A percentile compares a stretch with the other conserved stretches of the same genome.
These are phyloP conservation scores for Alcis repandata DNA, from an alignment of 2,888 invertebrate species.

Conservation along the genomic window DNA sequence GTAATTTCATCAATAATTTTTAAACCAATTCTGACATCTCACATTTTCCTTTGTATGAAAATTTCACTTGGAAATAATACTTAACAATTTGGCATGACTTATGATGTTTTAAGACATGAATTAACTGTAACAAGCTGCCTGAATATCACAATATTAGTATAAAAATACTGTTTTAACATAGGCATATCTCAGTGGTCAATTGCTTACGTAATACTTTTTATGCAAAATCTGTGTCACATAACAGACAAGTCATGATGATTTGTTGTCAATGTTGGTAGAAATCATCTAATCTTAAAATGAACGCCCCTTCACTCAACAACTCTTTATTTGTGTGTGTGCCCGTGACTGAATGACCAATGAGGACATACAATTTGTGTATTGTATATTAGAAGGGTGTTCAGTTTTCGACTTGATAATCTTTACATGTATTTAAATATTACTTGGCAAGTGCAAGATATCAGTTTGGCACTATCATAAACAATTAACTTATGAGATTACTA, in stretches of 20 bases:
- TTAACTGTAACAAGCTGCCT: background rate
- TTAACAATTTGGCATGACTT: background rate
- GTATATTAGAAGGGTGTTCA: too few species aligned
- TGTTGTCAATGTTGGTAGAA: too few species aligned
- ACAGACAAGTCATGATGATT: background rate
- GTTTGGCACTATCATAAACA: constrained; percentile 32
- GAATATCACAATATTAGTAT: background rate
- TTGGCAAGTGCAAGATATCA: constrained; percentile 20
- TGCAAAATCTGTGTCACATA: background rate
- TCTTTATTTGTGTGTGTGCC: too few species aligned
- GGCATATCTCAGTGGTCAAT: background rate
- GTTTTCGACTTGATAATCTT: too few species aligned
- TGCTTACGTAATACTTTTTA: background rate
- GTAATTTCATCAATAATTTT: background rate
- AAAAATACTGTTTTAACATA: background rate
- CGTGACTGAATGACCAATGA: too few species aligned
- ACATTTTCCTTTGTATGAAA: background rate
- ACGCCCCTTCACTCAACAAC: too few species aligned
- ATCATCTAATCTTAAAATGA: too few species aligned
- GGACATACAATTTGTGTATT: too few species aligned
- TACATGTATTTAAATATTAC: constrained; percentile 2
- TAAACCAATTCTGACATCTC: background rate
- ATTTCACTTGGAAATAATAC: background rate
- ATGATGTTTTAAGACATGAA: background rate
- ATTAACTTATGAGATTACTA: constrained; percentile 25